Evolutionary conservation across 2,888 invertebrate species (phyloP), one percentile per base, ranked within the genome.

Genomic region (Scaptomyza polygonia): DNA sequence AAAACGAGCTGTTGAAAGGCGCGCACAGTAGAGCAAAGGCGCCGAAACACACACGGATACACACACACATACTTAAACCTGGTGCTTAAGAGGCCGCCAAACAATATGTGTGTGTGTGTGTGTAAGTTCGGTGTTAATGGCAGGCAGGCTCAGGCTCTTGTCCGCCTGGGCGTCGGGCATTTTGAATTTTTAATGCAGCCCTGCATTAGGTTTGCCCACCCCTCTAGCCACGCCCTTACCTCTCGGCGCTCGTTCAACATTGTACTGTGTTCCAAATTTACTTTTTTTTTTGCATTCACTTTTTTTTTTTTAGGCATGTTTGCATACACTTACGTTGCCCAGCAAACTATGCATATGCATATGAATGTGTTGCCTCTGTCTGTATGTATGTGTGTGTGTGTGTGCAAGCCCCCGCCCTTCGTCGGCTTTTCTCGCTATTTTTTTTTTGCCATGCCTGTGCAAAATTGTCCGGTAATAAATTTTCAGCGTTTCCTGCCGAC

Each of bases 381-480:
- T 52, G 42, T 63, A 42, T 67, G 67, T 47, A 64, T 57, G 56
- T 45, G 59, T 30, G 27, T 62, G 39, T 21, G 44, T 47, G 40
- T 45, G 36, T 18, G 52, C 14, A 14, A 14, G 36, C 14, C 44
- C 39, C 43, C 47, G 49, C 36, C 48, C 56, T 27, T 11, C 39
- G 52, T 43, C 63, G 59, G 73, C n/a, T n/a, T 72, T 36, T 58
- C 63, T 56, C 49, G 62, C 52, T 70, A n/a, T 1, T 14, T 67
- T 32, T 61, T 56, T 61, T 77, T 73, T 76, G 80, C 72, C 67
- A 67, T 73, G 77, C 71, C 72, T 58, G 70, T 72, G 75, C 67
- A 84, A 86, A 88, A 86, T 88, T 84, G 88, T 86, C 83, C 86
- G 89, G 86, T 86, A 90, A 90, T 89, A 90, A 89, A 89, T 89